phyloP scores from a whole-genome alignment of 2,797 vertebrate species.

The Notolabrus celidotus region DNA sequence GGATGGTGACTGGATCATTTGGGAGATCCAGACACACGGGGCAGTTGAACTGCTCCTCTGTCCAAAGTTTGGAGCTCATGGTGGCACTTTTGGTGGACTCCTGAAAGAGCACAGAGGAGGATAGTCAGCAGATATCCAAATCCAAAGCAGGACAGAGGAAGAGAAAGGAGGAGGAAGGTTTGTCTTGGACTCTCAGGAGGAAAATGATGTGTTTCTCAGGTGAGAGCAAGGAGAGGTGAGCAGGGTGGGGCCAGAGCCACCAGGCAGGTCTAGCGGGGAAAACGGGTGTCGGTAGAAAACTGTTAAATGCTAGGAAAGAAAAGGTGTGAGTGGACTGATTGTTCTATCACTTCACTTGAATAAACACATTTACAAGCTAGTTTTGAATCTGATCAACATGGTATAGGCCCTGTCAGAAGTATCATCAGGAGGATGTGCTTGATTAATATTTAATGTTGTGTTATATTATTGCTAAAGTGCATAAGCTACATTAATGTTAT shows the following conservation, averaged over 20 bases:
- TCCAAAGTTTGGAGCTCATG: conserved; percentile 83
- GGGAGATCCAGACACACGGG: conserved; percentile 87
- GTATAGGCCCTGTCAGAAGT: too few relatives aligned
- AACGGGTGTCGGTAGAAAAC: conserved; percentile 64
- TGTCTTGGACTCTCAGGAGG: conserved; percentile 15
- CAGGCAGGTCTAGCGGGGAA: conserved; percentile 79
- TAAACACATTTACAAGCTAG: too few relatives aligned
- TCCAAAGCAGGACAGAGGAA: not conserved
- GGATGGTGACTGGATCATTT: conserved; percentile 85
- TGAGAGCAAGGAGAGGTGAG: conserved; percentile 54
- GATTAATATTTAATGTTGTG: too few relatives aligned
- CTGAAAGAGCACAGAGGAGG: not conserved
- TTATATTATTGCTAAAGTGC: too few relatives aligned
- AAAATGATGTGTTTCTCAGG: conserved; percentile 31
- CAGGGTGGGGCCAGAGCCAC: conserved; percentile 71
- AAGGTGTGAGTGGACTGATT: conserved; percentile 28
- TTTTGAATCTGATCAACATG: too few relatives aligned
- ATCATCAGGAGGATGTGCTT: too few relatives aligned
- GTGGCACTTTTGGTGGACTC: not conserved
- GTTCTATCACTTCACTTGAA: not conserved
- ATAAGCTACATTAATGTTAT: too few relatives aligned
- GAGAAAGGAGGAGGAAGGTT: not conserved
- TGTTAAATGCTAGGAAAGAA: conserved; percentile 4
- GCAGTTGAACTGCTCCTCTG: conserved; percentile 89
- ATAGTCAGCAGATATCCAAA: not conserved